Conservation (phyloP, 2,888 invertebrate species). For the Calliopum simillimum region DNA sequence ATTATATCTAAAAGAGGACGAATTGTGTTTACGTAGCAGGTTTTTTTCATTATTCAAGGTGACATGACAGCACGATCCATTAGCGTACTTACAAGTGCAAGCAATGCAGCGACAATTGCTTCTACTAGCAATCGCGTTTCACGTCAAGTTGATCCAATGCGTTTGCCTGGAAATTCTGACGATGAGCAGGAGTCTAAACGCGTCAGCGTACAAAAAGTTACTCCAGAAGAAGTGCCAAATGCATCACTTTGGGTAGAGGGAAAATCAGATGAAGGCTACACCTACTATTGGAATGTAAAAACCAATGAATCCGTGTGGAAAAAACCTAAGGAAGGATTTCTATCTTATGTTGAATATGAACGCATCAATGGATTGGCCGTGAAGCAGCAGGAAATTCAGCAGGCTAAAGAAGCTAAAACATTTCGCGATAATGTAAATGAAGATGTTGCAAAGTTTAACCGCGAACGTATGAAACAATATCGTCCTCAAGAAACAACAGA, state of each 20-base stretch:
- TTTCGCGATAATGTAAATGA: conserved; percentile 68
- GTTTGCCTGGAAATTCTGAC: conserved; percentile 61
- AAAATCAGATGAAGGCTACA: conserved; percentile 78
- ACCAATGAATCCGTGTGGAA: conserved; percentile 87
- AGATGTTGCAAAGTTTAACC: conserved; percentile 67
- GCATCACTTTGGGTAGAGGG: conserved; percentile 81
- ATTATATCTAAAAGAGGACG: too few relatives aligned
- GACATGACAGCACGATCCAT: conserved; percentile 64
- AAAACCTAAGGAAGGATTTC: conserved; percentile 76
- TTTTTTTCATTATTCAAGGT: too few relatives aligned
- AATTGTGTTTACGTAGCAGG: too few relatives aligned
- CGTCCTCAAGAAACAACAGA: conserved; percentile 57
- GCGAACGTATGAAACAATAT: conserved; percentile 61
- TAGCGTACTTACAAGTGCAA: conserved; percentile 60
- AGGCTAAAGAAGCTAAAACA: conserved; percentile 67
- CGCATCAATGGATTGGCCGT: conserved; percentile 69
- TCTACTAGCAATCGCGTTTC: conserved; percentile 3
- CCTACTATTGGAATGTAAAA: conserved; percentile 88
- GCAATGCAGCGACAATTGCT: conserved; percentile 47
- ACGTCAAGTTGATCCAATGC: conserved; percentile 64
- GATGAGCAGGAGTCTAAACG: conserved; percentile 56
- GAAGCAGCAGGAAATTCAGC: conserved; percentile 68
- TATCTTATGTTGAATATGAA: conserved; percentile 76
- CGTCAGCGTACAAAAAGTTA: conserved; percentile 56
- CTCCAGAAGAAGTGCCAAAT: conserved; percentile 56